phyloP scores from a whole-genome alignment of 2,888 invertebrate genomes.

The Odontothrips loti region DNA sequence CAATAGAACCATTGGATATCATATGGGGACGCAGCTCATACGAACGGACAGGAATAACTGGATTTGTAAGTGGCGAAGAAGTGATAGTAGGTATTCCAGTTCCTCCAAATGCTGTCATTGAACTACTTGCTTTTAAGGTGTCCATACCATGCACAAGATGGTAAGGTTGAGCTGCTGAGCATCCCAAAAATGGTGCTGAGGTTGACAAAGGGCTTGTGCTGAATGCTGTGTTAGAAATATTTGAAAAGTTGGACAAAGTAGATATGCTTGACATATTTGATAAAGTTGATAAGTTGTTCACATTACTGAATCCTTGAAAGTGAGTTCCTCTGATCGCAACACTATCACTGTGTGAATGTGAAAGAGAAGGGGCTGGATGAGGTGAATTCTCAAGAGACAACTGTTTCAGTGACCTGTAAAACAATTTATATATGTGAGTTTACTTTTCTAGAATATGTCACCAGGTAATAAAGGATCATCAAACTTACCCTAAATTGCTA shows the following conservation, averaged over 20 bases:
- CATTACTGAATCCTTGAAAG: neutral
- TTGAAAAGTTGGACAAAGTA: neutral
- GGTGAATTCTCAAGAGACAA: neutral
- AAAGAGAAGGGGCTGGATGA: neutral
- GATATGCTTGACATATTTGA: neutral
- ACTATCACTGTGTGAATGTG: constrained; percentile 6
- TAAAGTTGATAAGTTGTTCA: neutral
- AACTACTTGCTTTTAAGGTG: neutral
- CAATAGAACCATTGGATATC: neutral
- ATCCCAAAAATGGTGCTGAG: neutral
- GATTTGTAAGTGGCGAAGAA: neutral
- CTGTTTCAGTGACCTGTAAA: neutral
- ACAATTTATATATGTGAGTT: neutral
- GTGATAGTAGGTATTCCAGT: neutral
- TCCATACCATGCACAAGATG: neutral
- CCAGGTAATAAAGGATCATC: neutral
- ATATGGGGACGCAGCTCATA: neutral
- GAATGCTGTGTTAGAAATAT: neutral
- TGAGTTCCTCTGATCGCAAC: neutral
- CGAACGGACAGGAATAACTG: neutral
- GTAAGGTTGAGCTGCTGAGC: neutral
- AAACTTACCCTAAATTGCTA: constrained; percentile 15
- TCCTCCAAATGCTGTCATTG: neutral
- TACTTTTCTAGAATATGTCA: neutral
- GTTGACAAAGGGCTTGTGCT: neutral